These are phyloP conservation scores for Heliconius charithonia DNA, from an alignment of 2,888 invertebrate species.

Conservation along the genomic window DNA sequence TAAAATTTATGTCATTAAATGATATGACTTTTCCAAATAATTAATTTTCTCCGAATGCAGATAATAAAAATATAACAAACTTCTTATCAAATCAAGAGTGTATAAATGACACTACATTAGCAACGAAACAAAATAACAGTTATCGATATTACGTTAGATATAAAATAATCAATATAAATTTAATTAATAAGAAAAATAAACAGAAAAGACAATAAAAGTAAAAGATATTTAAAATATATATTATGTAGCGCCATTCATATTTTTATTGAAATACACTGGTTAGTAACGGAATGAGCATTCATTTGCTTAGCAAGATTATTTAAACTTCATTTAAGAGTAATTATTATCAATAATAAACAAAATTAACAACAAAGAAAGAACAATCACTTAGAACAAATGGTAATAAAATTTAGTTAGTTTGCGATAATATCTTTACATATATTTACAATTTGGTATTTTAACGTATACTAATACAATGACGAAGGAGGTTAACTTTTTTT, in stretches of 20 bases:
- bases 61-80: slow-evolving; percentile 12
- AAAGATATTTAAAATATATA: neutral
- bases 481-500: slow-evolving; percentile 72
- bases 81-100: neutral
- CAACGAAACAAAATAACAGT: neutral
- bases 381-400: slow-evolving; percentile 82
- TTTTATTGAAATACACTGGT: slow-evolving; percentile 52
- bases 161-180: too few species aligned
- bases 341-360: slow-evolving; percentile 69
- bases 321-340: slow-evolving; percentile 54
- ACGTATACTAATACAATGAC: slow-evolving; percentile 80
- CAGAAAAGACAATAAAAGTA: neutral
- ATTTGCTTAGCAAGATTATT: slow-evolving; percentile 54
- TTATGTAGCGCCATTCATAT: slow-evolving; percentile 38
- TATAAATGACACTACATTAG: slow-evolving; percentile 13
- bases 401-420: slow-evolving; percentile 81
- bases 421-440: slow-evolving; percentile 82
- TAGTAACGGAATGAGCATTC: slow-evolving; percentile 57
- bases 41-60: neutral
- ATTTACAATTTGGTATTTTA: slow-evolving; percentile 83
- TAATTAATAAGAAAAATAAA: too few species aligned
- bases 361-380: slow-evolving; percentile 81
- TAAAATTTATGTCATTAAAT: neutral
- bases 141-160: neutral
- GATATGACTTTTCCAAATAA: neutral